Evolutionary conservation across 2,113 vertebrate species (phyloP), one percentile per base, ranked within the genome.

Genomic region (Protobothrops mucrosquamatus): DNA sequence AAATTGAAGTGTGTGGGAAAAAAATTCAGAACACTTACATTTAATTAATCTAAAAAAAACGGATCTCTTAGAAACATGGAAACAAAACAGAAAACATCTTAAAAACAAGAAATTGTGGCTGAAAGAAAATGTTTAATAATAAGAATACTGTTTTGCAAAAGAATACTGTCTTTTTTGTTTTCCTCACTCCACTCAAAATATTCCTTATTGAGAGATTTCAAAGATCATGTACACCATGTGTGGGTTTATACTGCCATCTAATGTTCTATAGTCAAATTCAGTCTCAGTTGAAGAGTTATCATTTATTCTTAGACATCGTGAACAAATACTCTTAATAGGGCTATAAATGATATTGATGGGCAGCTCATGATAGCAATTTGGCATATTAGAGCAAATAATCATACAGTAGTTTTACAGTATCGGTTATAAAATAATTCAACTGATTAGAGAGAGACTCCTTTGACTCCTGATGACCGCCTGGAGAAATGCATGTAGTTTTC

Each of bases 161-260:
- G n/a, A n/a, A n/a, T n/a, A n/a, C n/a, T n/a, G 74, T 43, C 23
- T 88, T 22, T 11, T 93, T 92, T 90, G 69, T 39, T 39, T 43
- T 43, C 20, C 34, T 81, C 74, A 81, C 3, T 81, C 18, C 15
- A 43, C 34, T 92, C 87, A 18, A 18, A 87, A 90, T 92, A 92
- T 64, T 90, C 59, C 93, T 92, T 85, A 93, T 43, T 48, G 61
- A 89, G 69, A 88, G 23, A 91, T 85, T 91, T 61, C 57, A 89
- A 90, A 55, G 64, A 95, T 87, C 93, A 87, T 52, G 85, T 57
- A 26, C 2, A n/a, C 91, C 48, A 91, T 85, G 39, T 3, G 89
- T 85, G 94, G 92, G 93, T 93, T 94, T 74, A 88, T 97, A 95
- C 97, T 97, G 97, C 97, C 98, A 97, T 92, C 97, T 97, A 95